Conservation (phyloP, 2,113 vertebrate genomes). For the Neolamprologus variostigma region DNA sequence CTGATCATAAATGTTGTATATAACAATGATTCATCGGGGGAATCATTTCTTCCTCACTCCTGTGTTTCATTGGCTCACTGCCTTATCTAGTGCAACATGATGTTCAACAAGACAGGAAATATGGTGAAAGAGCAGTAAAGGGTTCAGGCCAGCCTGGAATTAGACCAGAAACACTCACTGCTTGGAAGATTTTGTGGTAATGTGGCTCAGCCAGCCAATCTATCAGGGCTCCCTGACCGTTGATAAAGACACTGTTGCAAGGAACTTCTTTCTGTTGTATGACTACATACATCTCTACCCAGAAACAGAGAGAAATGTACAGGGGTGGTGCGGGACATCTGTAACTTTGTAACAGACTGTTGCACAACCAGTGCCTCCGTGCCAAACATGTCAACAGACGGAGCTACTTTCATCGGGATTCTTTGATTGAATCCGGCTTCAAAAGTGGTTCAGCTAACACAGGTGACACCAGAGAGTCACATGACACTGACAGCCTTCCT, state of each 20-base stretch:
- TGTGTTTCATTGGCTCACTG: not conserved
- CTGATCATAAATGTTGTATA: not conserved
- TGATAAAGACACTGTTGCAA: not conserved
- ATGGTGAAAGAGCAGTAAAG: not conserved
- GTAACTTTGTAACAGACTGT: not conserved
- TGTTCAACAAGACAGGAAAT: not conserved
- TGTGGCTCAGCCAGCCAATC: not conserved
- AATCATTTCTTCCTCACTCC: not conserved
- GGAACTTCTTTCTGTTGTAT: not conserved
- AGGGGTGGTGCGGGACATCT: not conserved
- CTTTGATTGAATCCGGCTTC: not conserved
- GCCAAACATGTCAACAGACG: not conserved
- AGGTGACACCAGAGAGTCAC: not conserved
- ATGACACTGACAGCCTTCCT: not conserved
- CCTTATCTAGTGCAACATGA: not conserved
- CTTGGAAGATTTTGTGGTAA: not conserved
- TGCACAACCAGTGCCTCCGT: not conserved
- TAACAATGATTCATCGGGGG: not conserved
- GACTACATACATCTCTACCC: not conserved
- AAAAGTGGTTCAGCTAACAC: not conserved
- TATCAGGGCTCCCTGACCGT: not conserved
- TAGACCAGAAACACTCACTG: not conserved
- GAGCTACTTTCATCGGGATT: not conserved
- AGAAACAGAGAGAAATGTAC: not conserved
- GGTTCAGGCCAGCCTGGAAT: not conserved